A percentile compares a stretch with the other conserved stretches of the same genome.
These are phyloP conservation scores for Actinia equina DNA, from an alignment of 64 coral and sea anemone species.

Conservation along the genomic window DNA sequence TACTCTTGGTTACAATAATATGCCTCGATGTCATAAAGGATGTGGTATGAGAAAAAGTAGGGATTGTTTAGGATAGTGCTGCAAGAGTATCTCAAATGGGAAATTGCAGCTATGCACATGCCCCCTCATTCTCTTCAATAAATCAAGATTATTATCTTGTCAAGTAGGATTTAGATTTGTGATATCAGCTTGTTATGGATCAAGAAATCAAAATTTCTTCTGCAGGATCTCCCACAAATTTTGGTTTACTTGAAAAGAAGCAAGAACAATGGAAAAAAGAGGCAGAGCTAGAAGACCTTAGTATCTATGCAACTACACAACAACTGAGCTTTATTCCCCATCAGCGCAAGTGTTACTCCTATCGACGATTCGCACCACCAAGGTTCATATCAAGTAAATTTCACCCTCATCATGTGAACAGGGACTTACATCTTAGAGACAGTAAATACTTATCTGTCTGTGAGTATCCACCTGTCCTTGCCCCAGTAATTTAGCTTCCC, in stretches of 20 bases:
- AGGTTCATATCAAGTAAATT: slow-evolving; percentile 77
- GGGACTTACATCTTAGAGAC: slow-evolving; percentile 77
- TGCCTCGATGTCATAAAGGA: too few relatives aligned
- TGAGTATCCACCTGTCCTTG: slow-evolving; percentile 63
- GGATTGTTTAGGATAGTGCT: too few relatives aligned
- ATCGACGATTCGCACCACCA: slow-evolving; percentile 59
- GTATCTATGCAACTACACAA: slow-evolving; percentile 73
- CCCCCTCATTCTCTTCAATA: too few relatives aligned
- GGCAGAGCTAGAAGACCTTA: slow-evolving; percentile 67
- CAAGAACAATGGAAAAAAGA: slow-evolving; percentile 95
- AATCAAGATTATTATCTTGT: not conserved
- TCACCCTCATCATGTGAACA: slow-evolving; percentile 86
- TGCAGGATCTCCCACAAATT: slow-evolving; percentile 91
- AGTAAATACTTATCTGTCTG: slow-evolving; percentile 52
- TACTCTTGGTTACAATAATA: too few relatives aligned
- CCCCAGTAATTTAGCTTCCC: not conserved
- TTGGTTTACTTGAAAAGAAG: slow-evolving; percentile 83
- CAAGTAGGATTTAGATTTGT: too few relatives aligned
- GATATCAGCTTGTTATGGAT: too few relatives aligned
- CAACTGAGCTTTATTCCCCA: slow-evolving; percentile 67
- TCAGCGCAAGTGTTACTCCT: slow-evolving; percentile 57
- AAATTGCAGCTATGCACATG: too few relatives aligned
- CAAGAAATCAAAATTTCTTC: not conserved
- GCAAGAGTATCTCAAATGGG: too few relatives aligned
- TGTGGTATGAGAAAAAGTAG: too few relatives aligned